phyloP scores from a whole-genome alignment of 2,797 vertebrate species.

The Hirundo rustica region DNA sequence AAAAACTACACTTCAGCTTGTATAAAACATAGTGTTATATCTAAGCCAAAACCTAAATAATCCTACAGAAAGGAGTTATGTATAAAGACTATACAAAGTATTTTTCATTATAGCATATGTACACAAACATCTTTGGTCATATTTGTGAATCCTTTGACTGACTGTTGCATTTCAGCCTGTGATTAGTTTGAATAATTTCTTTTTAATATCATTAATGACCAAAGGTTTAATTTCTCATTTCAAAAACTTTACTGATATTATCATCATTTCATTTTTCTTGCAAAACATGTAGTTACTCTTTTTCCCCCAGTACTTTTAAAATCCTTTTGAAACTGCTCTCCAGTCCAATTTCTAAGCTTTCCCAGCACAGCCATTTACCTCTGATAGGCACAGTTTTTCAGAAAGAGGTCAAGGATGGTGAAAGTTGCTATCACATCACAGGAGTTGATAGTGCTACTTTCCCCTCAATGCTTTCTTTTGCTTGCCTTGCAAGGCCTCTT shows the following conservation, averaged over 20 bases:
- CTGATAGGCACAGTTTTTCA: constrained; percentile 36
- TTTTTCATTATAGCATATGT: neutral
- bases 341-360: neutral
- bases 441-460: constrained; percentile 46
- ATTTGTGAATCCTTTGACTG: neutral
- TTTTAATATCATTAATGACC: neutral
- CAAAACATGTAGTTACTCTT: neutral
- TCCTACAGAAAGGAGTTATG: neutral
- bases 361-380: constrained; percentile 43
- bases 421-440: constrained; percentile 64
- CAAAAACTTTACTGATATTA: neutral
- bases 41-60: neutral
- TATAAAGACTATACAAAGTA: neutral
- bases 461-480: constrained; percentile 59
- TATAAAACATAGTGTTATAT: neutral
- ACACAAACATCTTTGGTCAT: neutral
- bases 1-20: neutral
- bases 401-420: constrained; percentile 55
- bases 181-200: neutral
- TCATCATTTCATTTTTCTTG: neutral
- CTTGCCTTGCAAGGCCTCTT: constrained; percentile 47
- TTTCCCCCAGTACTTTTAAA: neutral
- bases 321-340: constrained; percentile 16
- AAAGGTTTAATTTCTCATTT: neutral
- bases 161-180: neutral